Evolutionary conservation across 2,113 vertebrate genomes (phyloP).

Genomic region (Oreochromis spilurus): DNA sequence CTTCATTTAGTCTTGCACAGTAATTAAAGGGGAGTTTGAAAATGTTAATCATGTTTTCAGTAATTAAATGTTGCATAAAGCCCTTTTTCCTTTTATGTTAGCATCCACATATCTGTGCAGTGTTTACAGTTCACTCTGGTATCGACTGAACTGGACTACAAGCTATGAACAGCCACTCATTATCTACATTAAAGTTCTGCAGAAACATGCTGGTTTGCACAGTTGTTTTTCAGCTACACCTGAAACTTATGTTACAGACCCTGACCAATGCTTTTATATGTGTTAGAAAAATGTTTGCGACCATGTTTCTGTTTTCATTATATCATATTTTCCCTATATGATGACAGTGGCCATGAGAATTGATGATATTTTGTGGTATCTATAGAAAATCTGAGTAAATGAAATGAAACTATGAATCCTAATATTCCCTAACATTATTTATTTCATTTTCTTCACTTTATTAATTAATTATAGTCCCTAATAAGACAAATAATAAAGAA

Average conservation of each 20-base stretch:
- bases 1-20: background rate
- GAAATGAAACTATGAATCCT: background rate
- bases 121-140: background rate
- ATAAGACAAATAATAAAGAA: background rate
- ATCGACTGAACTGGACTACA: too few species aligned
- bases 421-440: background rate
- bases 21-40: background rate
- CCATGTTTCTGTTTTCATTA: background rate
- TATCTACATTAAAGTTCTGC: too few species aligned
- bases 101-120: background rate
- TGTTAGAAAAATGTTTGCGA: background rate
- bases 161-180: too few species aligned
- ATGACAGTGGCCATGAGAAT: background rate
- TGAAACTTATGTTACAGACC: background rate
- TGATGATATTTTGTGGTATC: background rate
- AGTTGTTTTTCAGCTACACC: background rate
- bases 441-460: background rate
- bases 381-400: background rate
- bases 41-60: background rate
- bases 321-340: background rate
- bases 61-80: background rate
- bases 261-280: rapidly evolving
- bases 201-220: too few species aligned
- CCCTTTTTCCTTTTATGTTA: background rate
- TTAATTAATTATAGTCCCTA: background rate